Evolutionary conservation across 37 sponge, comb jelly and placozoan species (phyloP), one percentile per base, ranked within the genome.

Genomic region (Agelas oroides): DNA sequence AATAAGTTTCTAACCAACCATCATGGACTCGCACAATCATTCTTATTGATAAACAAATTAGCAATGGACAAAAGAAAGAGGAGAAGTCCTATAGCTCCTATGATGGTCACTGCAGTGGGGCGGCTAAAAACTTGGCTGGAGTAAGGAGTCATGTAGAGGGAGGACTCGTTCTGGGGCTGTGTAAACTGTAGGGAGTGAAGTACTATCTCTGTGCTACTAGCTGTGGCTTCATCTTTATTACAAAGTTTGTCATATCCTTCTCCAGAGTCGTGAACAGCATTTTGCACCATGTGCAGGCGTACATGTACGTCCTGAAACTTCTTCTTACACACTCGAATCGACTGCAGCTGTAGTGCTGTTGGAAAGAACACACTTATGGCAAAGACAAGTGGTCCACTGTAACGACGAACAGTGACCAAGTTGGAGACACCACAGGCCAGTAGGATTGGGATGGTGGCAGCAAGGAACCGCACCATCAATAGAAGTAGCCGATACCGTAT

Each of bases 301-400:
- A 20, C 18, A 8, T 46, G 46, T 46, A 46, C 8, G 46, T 46
- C 46, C 1, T 27, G 25, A 57, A 76, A 78, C 38, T 61, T 59
- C 39, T 78, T 78, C 1, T 59, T 39, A 52, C 79, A 78, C 41
- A 37, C 53, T 39, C 66, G 62, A 34, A 34, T 61, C 23, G 79
- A 78, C 23, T n/a, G 39, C 21, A 78, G 65, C 35, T 78, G 79
- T 35, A 78, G 66, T 32, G 35, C 24, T 13, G 66, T 79, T 19
- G 94, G 94, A 52, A 90, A 76, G 58, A 89, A 65, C 60, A 65
- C 80, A 24, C 70, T 71, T 52, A 86, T 82, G 57, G 35, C 60
- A 63, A 89, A 90, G 12, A 81, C 90, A 58, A 80, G 31, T 2
- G 90, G 67, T 13, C 94, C 94, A 14, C 90, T 84, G 63, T 81